Conservation (phyloP, 2,113 vertebrate species). For the Potamarius usumacintae region DNA sequence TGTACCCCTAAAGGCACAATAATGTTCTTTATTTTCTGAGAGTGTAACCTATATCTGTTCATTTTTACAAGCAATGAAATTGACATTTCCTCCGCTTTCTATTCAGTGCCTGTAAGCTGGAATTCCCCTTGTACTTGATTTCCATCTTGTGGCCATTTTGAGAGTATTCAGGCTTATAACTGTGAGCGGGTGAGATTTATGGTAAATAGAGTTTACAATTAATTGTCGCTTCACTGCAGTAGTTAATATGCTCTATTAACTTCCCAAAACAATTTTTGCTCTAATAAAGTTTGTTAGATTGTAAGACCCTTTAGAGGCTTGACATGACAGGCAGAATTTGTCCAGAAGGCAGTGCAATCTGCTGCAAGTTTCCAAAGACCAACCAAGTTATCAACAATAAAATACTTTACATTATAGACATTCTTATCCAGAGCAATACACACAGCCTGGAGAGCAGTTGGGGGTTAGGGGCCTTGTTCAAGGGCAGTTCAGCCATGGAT, state of each 20-base stretch:
- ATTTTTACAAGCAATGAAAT: not conserved
- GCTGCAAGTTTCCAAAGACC: not conserved
- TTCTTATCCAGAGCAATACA: no score
- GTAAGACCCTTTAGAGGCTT: not conserved
- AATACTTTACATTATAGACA: not conserved
- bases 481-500: no score
- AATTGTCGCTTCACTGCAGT: not conserved
- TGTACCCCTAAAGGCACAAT: no score
- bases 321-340: not conserved
- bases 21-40: no score
- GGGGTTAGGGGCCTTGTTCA: no score
- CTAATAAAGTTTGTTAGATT: not conserved
- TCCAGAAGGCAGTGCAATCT: not conserved
- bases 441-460: no score
- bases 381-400: not conserved
- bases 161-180: not conserved
- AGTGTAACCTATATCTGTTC: not conserved
- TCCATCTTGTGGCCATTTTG: not conserved
- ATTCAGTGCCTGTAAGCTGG: not conserved
- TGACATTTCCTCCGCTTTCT: not conserved
- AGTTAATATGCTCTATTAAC: not conserved
- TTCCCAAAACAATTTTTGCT: not conserved
- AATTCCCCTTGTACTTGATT: not conserved
- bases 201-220: not conserved
- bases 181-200: not conserved